Evolutionary conservation across 2,113 vertebrate species (phyloP), one percentile per base, ranked within the genome.

Genomic region (Hirundichthys speculiger): DNA sequence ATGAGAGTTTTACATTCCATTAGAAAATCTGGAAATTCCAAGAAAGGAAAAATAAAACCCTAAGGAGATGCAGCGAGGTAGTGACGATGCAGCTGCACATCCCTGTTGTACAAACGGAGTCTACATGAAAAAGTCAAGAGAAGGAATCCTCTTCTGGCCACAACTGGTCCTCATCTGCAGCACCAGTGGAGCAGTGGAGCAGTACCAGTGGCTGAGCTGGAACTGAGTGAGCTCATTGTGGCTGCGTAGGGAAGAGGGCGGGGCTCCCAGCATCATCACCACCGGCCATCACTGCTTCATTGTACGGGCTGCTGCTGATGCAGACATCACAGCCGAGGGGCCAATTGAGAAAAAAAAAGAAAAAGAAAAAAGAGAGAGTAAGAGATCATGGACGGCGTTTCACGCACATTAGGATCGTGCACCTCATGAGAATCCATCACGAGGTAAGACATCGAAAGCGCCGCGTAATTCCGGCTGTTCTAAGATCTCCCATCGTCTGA

Each of bases 191-290:
- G 2, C 30, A n/a, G n/a, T n/a, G n/a, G n/a, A n/a, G n/a, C n/a
- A n/a, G n/a, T n/a, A n/a, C n/a, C 40, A 19, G 67, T 43, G 67
- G 34, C 43, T 3, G 58, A 15, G 43, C 51, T 62, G 69, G 55
- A 57, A 62, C 70, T 62, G 66, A 77, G 80, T 91, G 89, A 91
- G 84, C 87, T 90, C 89, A 91, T 86, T 59, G 13, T 73, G 66
- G 69, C 80, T 81, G 73, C 75, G 51, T 12, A 56, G 48, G 19
- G 75, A 75, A 69, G 87, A 91, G 86, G 92, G 91, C 90, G 90
- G 90, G 87, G 92, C 85, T 86, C 78, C 79, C 73, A 72, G 64
- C 85, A 88, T 81, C 90, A 84, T 89, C 88, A 87, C 76, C 77
- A 74, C 81, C 82, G 75, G 84, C 87, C 88, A 86, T 87, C 82